Conservation (phyloP, 2,888 invertebrate genomes). For the Plebejus argus region DNA sequence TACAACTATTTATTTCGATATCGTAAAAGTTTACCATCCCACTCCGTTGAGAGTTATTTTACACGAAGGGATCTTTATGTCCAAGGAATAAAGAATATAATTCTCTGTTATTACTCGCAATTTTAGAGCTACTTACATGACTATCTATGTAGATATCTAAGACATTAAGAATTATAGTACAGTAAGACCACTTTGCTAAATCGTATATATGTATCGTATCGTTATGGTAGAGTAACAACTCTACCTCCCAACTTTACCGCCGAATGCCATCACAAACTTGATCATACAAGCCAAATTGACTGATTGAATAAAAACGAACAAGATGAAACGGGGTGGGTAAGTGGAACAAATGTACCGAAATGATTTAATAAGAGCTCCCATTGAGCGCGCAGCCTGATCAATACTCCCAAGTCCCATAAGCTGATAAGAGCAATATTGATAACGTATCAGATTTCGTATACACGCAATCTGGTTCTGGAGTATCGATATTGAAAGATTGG, state of each 20-base stretch:
- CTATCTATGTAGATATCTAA: too few relatives aligned
- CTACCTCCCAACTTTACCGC: not conserved
- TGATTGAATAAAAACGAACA: not conserved
- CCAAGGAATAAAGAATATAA: not conserved
- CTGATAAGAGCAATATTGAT: constrained; percentile 19
- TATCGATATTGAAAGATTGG: not conserved
- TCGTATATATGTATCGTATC: too few relatives aligned
- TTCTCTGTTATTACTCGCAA: not conserved
- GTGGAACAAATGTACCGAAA: constrained; percentile 27
- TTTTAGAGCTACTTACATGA: not conserved
- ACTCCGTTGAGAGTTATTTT: not conserved
- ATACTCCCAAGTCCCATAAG: not conserved
- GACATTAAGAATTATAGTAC: too few relatives aligned
- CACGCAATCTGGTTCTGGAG: not conserved
- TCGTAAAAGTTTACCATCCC: not conserved
- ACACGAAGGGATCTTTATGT: not conserved
- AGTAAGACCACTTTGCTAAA: too few relatives aligned
- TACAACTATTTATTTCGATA: not conserved
- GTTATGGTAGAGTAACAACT: too few relatives aligned
- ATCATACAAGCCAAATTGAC: not conserved
- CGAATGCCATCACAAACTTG: not conserved
- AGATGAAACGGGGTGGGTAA: not conserved
- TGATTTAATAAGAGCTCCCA: constrained; percentile 14
- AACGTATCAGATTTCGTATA: constrained; percentile 4
- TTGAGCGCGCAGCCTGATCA: not conserved